Evolutionary conservation across 92 coral and sea anemone species (phyloP).

Genomic region (Epizoanthus ramosus): DNA sequence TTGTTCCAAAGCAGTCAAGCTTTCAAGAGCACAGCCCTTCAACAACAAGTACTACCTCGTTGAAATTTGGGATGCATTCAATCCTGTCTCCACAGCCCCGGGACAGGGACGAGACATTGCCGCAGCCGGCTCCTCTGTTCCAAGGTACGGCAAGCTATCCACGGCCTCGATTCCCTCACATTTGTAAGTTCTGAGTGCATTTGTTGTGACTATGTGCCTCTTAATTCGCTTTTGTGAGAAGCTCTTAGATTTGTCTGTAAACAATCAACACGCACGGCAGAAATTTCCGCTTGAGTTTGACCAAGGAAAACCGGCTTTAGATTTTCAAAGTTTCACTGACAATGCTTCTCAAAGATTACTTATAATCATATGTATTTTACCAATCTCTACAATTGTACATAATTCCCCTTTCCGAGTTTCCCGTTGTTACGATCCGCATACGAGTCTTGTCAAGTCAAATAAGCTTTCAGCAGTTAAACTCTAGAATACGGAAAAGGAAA

Average conservation of each 20-base stretch:
- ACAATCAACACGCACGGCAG: not conserved
- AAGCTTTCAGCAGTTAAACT: not conserved
- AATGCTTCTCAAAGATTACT: not conserved
- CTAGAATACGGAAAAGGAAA: slow-evolving; percentile 4
- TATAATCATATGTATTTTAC: slow-evolving; percentile 2
- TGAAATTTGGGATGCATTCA: slow-evolving; percentile 86
- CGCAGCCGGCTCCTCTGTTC: slow-evolving; percentile 26
- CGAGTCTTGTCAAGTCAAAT: not conserved
- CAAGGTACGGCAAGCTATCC: slow-evolving; percentile 39
- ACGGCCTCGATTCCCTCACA: slow-evolving; percentile 33
- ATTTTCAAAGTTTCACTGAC: not conserved
- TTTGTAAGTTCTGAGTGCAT: slow-evolving; percentile 39
- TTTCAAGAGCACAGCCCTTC: slow-evolving; percentile 61
- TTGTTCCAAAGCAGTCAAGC: slow-evolving; percentile 61
- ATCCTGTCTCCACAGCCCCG: slow-evolving; percentile 71
- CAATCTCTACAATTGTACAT: slow-evolving; percentile 7
- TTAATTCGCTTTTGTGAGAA: not conserved
- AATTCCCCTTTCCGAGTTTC: not conserved
- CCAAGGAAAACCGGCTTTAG: not conserved
- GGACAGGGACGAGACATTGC: slow-evolving; percentile 40
- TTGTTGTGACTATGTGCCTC: too few species aligned
- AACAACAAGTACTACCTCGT: slow-evolving; percentile 59
- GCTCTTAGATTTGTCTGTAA: slow-evolving; percentile 12
- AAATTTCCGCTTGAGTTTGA: not conserved
- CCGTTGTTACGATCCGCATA: not conserved